Percentiles rank a stretch among this genome's conserved stretches.
These are phyloP conservation scores for Zootoca vivipara DNA, from an alignment of 2,113 vertebrate genomes.

Conservation along the genomic window DNA sequence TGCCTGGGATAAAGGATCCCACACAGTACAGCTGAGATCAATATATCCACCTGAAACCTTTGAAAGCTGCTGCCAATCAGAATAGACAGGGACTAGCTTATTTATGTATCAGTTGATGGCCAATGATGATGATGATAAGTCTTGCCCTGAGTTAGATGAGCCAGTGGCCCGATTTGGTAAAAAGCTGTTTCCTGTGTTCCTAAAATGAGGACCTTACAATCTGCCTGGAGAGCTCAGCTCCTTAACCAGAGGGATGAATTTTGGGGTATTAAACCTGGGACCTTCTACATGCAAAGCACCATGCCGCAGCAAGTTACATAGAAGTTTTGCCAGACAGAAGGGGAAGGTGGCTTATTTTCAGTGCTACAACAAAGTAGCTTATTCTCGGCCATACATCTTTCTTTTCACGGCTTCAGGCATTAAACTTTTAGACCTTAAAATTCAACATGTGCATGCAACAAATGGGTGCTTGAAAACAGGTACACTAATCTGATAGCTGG, in stretches of 20 bases:
- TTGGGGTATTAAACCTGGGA: neutral
- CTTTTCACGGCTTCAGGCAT: neutral
- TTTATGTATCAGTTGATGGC: neutral
- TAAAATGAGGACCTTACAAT: no score
- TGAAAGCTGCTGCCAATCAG: neutral
- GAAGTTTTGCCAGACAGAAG: neutral
- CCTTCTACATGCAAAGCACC: neutral
- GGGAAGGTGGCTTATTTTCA: neutral
- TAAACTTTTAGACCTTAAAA: neutral
- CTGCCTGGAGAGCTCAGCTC: neutral
- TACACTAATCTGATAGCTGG: neutral
- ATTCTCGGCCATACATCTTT: neutral
- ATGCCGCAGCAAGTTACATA: neutral
- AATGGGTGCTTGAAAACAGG: neutral
- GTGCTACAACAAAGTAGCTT: neutral
- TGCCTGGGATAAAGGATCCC: neutral
- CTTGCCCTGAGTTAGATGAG: neutral
- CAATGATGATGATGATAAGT: no score
- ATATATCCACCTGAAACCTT: neutral
- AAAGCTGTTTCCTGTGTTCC: no score
- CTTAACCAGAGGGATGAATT: no score
- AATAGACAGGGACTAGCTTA: neutral
- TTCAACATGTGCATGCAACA: neutral
- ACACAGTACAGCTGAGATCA: neutral
- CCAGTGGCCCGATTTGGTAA: no score